These are phyloP conservation scores for Microctonus aethiopoides DNA, from an alignment of 2,888 invertebrate genomes.

Conservation along the genomic window DNA sequence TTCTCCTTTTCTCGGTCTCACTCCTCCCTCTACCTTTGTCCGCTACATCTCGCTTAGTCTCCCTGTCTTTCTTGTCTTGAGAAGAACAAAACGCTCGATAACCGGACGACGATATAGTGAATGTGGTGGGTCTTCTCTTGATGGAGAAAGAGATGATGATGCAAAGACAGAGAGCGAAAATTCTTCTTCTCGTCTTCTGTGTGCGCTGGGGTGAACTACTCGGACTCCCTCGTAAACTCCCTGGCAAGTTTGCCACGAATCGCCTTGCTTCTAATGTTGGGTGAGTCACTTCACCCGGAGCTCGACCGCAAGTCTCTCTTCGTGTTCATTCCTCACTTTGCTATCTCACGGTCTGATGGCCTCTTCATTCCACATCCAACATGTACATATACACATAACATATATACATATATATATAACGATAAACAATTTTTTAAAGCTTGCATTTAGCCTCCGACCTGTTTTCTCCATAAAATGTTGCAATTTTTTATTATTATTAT, in stretches of 20 bases:
- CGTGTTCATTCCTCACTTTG: constrained; percentile 17
- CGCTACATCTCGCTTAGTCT: constrained; percentile 22
- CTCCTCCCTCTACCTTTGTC: constrained; percentile 10
- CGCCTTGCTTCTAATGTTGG: not conserved
- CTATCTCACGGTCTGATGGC: constrained; percentile 25
- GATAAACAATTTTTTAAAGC: not conserved
- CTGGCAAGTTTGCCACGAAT: constrained; percentile 8
- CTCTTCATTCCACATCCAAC: constrained; percentile 18
- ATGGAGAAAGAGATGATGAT: not conserved
- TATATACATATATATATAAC: not conserved
- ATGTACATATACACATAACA: not conserved
- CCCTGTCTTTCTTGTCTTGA: not conserved
- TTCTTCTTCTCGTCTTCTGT: not conserved
- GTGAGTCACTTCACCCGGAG: constrained; percentile 19
- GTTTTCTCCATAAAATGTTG: not conserved
- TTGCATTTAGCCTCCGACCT: not conserved
- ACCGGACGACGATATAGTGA: constrained; percentile 15
- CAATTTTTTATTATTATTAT: not conserved
- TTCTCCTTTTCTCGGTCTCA: not conserved
- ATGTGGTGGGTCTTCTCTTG: not conserved
- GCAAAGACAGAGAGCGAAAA: not conserved
- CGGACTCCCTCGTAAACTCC: constrained; percentile 17
- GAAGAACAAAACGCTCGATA: constrained; percentile 24
- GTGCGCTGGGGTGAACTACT: constrained; percentile 6
- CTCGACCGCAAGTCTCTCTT: constrained; percentile 15